Evolutionary conservation across 1,140 invertebrate genomes (phyloP).

Genomic region (Lineus longissimus): DNA sequence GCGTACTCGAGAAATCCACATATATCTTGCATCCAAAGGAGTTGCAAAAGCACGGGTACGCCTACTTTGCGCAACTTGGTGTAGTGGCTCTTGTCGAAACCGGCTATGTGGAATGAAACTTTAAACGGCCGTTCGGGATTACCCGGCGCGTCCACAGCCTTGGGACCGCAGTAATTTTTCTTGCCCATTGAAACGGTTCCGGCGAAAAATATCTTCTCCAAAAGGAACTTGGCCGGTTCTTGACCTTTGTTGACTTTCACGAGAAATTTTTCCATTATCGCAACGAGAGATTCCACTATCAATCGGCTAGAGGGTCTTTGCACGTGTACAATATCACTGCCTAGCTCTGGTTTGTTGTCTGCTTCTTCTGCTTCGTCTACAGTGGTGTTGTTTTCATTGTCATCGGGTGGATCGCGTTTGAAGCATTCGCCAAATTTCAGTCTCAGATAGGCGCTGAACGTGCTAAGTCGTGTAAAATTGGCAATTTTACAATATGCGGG

Average conservation of each 20-base stretch:
- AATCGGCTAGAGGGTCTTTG: slow-evolving; percentile 1
- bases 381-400: background rate
- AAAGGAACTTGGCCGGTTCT: background rate
- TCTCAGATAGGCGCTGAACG: background rate
- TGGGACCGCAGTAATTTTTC: slow-evolving; percentile 7
- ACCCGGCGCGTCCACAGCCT: background rate
- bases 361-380: too few species aligned
- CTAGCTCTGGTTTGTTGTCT: background rate
- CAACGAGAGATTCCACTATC: background rate
- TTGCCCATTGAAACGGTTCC: slow-evolving; percentile 1
- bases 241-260: slow-evolving; percentile 7
- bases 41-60: background rate
- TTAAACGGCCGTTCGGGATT: background rate
- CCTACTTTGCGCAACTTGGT: slow-evolving; percentile 5
- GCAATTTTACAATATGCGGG: background rate
- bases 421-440: background rate
- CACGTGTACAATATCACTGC: background rate
- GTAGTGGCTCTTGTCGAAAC: slow-evolving; percentile 4
- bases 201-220: slow-evolving; percentile 1
- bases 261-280: slow-evolving; percentile 3
- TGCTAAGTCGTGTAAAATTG: background rate
- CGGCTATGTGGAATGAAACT: slow-evolving; percentile 5
- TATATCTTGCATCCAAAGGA: background rate
- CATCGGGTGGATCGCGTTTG: background rate
- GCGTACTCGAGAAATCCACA: slow-evolving; percentile 2